These are phyloP conservation scores for Chaetura pelagica DNA, from an alignment of 2,113 vertebrate species.

Conservation along the genomic window DNA sequence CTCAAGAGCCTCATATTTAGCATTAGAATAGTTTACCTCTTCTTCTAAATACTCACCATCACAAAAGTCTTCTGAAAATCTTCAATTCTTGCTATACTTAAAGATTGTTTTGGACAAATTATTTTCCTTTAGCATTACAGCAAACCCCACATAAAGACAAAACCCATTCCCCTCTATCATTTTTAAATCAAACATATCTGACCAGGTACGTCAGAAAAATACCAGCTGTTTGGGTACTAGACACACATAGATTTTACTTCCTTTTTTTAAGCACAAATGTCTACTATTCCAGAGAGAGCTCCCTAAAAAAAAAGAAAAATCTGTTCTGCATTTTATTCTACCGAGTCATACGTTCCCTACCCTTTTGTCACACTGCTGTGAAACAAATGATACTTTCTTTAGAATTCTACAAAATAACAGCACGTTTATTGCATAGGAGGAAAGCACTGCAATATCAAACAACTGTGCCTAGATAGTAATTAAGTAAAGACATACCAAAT, in stretches of 20 bases:
- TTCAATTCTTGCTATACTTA: background rate
- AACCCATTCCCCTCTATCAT: background rate
- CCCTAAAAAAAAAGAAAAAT: background rate
- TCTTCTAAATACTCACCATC: background rate
- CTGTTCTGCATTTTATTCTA: slow-evolving; percentile 33
- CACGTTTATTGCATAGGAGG: background rate
- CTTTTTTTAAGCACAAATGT: slow-evolving; percentile 36
- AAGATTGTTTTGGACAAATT: background rate
- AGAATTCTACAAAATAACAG: slow-evolving; percentile 33
- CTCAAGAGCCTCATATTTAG: background rate
- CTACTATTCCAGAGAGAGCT: slow-evolving; percentile 53
- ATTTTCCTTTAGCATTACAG: background rate
- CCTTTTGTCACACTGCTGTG: slow-evolving; percentile 20
- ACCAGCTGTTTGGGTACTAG: slow-evolving; percentile 21
- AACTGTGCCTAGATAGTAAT: background rate
- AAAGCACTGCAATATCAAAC: background rate
- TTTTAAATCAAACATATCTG: background rate
- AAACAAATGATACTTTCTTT: slow-evolving; percentile 61
- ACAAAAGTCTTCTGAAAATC: background rate
- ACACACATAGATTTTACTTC: background rate
- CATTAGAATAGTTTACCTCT: background rate
- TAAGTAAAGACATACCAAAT: background rate
- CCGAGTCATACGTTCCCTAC: slow-evolving; percentile 19
- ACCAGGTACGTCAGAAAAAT: background rate
- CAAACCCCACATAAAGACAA: background rate